Base-by-base conservation (phyloP, 2,888 invertebrate genomes). In the Dermolepida albohirtum region DNA sequence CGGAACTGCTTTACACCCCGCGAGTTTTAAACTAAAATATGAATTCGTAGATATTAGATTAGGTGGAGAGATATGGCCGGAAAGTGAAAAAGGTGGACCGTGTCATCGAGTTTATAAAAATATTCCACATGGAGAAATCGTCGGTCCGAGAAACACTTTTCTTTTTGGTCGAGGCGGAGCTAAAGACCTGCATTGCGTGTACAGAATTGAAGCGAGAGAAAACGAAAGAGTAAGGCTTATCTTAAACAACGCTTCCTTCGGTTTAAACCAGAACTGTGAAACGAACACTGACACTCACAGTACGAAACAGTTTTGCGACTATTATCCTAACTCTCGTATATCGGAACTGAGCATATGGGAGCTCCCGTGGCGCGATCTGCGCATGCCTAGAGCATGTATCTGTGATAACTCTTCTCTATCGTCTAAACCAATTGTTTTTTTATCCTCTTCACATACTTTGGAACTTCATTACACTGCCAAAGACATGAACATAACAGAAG, bases 141-240 rank as follows among this genome's bases (percentile, higher is more conserved):
- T 86, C 63, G 89, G 90, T 1, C 90, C 91, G 0, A 80, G 89
- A 12, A 94, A 94, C 81, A 91, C 93, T 1, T 90, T 95, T 79
- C 87, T 95, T 76, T 95, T 90, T 79, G 95, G 95, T 0, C 87
- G 95, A 49, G 95, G 95, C 0, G 95, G 95, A 5, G 89, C 92
- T 39, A 87, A 86, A 70, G 90, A 90, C 72, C 82, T 94, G 65
- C 91, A 92, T 66, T 95, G 94, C 80, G 86, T 91, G 64, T 94
- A 92, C 80, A 88, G 94, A 67, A 87, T 94, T 73, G 90, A 91
- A 79, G 90, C 91, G 0, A 88, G 86, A 12, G 83, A 86, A 0
- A 78, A 78, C 27, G 91, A 90, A 75, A 85, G 90, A 55, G 88
- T 93, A 5, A 85, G 88, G 14, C 82, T 93, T 8, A 88, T 89